phyloP scores from a whole-genome alignment of 2,888 invertebrate species.

The Amphimallon solstitiale region DNA sequence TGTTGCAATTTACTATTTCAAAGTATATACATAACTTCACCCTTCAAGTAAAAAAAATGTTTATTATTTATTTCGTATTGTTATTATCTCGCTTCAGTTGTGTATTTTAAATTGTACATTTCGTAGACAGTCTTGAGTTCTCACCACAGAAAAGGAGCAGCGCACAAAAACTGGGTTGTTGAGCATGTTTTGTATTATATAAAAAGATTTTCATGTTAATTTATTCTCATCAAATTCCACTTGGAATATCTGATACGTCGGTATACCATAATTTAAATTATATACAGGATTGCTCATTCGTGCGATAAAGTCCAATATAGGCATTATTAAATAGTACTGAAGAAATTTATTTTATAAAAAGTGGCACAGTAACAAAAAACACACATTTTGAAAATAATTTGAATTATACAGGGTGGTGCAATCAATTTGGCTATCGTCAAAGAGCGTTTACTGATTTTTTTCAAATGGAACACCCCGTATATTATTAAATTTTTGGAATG shows the following conservation, averaged over 20 bases:
- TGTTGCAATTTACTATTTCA: conserved; percentile 24
- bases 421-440: too few species aligned
- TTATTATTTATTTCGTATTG: background rate
- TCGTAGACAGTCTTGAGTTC: background rate
- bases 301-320: too few species aligned
- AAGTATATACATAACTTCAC: background rate
- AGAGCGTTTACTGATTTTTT: too few species aligned
- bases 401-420: too few species aligned
- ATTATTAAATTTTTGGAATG: too few species aligned
- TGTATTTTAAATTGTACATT: background rate
- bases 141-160: background rate
- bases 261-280: background rate
- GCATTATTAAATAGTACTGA: too few species aligned
- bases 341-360: too few species aligned
- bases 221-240: background rate
- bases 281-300: too few species aligned
- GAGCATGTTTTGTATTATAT: conserved; percentile 11
- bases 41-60: background rate
- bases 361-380: too few species aligned
- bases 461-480: too few species aligned
- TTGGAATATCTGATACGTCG: background rate
- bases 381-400: too few species aligned
- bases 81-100: background rate
- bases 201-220: conserved; percentile 9
- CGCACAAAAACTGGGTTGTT: background rate